Percentiles rank a stretch among this genome's conserved stretches.
Conservation (phyloP, 2,113 vertebrate species). For the Varanus komodoensis region DNA sequence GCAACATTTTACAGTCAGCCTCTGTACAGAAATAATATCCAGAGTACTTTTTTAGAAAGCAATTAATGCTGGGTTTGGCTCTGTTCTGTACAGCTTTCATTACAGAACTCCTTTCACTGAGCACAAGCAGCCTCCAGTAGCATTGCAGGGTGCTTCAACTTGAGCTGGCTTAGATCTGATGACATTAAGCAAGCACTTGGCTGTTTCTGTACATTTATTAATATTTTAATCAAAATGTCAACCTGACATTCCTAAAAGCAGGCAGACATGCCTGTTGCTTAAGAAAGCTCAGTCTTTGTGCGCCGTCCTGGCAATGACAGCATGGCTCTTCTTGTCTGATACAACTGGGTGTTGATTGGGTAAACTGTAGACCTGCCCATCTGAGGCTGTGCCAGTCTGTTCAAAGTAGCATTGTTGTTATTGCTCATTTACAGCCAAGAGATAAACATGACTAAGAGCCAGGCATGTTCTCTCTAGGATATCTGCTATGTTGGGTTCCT, state of each 20-base stretch:
- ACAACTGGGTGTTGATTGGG: slow-evolving; percentile 65
- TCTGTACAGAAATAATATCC: neutral
- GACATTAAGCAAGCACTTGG: neutral
- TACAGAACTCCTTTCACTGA: neutral
- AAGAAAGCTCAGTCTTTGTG: neutral
- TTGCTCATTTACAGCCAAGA: slow-evolving; percentile 69
- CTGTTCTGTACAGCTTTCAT: neutral
- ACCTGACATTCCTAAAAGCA: neutral
- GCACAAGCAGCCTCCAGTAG: neutral
- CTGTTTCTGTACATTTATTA: neutral
- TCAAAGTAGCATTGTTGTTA: slow-evolving; percentile 74
- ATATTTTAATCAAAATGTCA: neutral
- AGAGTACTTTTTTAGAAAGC: neutral
- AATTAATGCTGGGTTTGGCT: neutral
- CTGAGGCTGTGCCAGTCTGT: slow-evolving; percentile 73
- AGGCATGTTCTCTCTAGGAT: slow-evolving; percentile 52
- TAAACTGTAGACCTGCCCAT: slow-evolving; percentile 64
- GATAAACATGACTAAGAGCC: slow-evolving; percentile 70
- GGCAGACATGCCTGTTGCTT: neutral
- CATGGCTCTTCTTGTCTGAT: slow-evolving; percentile 55
- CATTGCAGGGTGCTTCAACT: neutral
- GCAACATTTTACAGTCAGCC: neutral
- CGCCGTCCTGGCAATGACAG: slow-evolving; percentile 50
- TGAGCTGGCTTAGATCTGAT: neutral
- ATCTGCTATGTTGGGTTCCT: slow-evolving; percentile 39